Conservation (phyloP, 2,797 vertebrate species). For the Pangasius mekongensis region DNA sequence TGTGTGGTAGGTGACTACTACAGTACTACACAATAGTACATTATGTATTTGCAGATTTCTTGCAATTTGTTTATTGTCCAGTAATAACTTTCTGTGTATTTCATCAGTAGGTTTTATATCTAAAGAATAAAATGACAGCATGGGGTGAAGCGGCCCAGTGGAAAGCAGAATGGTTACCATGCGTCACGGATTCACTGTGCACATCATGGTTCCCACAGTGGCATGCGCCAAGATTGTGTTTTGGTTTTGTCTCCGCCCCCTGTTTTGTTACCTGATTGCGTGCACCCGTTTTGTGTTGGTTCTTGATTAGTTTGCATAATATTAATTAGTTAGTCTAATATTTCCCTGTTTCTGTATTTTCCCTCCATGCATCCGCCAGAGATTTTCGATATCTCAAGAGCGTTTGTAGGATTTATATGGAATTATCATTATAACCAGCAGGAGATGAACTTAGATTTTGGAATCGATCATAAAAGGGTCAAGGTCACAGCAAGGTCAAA, state of each 20-base stretch:
- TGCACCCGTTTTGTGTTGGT: neutral
- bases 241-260: neutral
- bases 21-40: neutral
- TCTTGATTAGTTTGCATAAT: neutral
- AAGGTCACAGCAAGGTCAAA: neutral
- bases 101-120: neutral
- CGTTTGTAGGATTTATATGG: neutral
- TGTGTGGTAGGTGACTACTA: neutral
- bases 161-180: too few relatives aligned
- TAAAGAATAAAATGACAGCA: neutral
- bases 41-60: neutral
- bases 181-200: neutral
- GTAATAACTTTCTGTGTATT: neutral
- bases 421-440: neutral
- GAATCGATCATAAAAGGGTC: neutral
- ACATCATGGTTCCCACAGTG: neutral
- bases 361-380: neutral
- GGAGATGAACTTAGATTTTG: neutral
- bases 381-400: neutral
- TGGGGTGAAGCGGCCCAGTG: neutral
- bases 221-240: too few relatives aligned
- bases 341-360: neutral
- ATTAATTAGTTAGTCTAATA: neutral
- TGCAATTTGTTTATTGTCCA: neutral
- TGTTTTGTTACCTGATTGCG: neutral